A percentile compares a stretch with the other conserved stretches of the same genome.
These are phyloP conservation scores for Lampropteryx suffumata DNA, from an alignment of 2,888 invertebrate species.

Conservation along the genomic window DNA sequence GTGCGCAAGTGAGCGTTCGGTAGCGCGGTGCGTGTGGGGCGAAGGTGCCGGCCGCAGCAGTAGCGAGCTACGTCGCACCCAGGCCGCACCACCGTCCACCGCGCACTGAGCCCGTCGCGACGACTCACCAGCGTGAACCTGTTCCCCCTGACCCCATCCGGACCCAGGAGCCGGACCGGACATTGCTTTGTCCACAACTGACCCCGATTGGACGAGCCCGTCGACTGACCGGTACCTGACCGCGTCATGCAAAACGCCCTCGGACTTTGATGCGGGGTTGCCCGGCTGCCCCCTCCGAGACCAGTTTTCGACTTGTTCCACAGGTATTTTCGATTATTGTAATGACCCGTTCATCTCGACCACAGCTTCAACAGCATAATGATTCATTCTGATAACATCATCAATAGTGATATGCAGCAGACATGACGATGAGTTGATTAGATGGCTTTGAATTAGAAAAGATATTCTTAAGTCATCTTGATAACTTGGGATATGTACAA, in stretches of 20 bases:
- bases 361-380: conserved; percentile 44
- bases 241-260: conserved; percentile 72
- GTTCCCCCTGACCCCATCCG: conserved; percentile 52
- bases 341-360: conserved; percentile 45
- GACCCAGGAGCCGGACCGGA: conserved; percentile 56
- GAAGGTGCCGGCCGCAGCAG: conserved; percentile 59
- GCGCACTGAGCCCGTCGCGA: conserved; percentile 44
- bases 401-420: conserved; percentile 19
- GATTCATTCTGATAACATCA: conserved; percentile 46
- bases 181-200: conserved; percentile 70
- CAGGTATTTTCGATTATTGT: conserved; percentile 69
- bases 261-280: conserved; percentile 68
- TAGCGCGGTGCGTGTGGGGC: conserved; percentile 53
- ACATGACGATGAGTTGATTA: conserved; percentile 25
- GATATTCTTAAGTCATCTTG: no score
- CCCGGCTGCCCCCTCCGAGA: conserved; percentile 65
- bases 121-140: conserved; percentile 44
- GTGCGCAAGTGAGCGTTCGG: conserved; percentile 53
- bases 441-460: neutral
- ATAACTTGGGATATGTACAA: no score
- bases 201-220: conserved; percentile 65
- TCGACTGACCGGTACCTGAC: conserved; percentile 68
- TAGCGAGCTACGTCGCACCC: conserved; percentile 73
- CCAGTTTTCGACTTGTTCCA: conserved; percentile 65
- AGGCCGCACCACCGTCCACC: conserved; percentile 71